A percentile compares a stretch with the other conserved stretches of the same genome.
phyloP scores from a whole-genome alignment of 1,140 invertebrate species.

The Drosophila sp. region DNA sequence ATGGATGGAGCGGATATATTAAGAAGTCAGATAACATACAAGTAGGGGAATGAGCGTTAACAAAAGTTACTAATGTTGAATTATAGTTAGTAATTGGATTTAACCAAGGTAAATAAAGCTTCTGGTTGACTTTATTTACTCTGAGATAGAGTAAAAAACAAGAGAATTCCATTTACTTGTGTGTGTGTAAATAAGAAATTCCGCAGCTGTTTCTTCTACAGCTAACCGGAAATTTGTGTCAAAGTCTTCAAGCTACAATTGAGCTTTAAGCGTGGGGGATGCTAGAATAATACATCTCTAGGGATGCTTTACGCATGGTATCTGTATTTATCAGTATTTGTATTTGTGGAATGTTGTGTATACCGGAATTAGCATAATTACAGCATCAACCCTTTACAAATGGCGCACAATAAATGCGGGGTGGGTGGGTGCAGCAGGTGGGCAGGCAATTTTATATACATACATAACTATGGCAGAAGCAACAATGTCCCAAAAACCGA shows the following conservation, averaged over 20 bases:
- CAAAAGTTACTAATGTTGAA: constrained; percentile 15
- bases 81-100: constrained; percentile 24
- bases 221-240: constrained; percentile 8
- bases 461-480: constrained; percentile 32
- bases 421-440: neutral
- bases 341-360: constrained; percentile 52
- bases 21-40: constrained; percentile 17
- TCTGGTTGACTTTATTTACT: neutral
- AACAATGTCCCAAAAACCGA: constrained; percentile 36
- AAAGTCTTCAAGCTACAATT: constrained; percentile 18
- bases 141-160: neutral
- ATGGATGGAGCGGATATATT: constrained; percentile 21
- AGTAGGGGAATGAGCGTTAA: constrained; percentile 5
- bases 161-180: constrained; percentile 9
- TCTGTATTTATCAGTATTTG: constrained; percentile 8
- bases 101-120: neutral
- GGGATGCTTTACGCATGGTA: constrained; percentile 3
- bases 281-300: constrained; percentile 6
- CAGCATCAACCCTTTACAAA: constrained; percentile 59
- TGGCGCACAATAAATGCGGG: constrained; percentile 2
- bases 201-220: neutral
- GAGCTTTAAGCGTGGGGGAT: constrained; percentile 18
- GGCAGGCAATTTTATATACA: constrained; percentile 18
- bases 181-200: constrained; percentile 18
- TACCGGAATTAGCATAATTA: constrained; percentile 78